Conservation (phyloP, 1,140 invertebrate genomes). For the Drosophila erecta region DNA sequence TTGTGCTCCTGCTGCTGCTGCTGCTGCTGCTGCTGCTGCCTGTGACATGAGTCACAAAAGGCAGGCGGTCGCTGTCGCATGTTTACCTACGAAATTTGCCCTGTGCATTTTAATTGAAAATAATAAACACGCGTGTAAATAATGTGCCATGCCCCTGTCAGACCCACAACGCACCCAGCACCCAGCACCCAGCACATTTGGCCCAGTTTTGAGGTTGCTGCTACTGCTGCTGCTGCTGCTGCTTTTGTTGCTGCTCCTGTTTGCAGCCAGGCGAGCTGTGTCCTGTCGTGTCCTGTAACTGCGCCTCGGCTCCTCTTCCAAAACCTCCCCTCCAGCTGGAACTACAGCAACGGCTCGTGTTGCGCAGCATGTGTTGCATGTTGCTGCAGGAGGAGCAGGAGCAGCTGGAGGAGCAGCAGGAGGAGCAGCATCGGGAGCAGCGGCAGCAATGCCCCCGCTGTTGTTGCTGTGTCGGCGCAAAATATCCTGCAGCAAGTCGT, state of each 20-base stretch:
- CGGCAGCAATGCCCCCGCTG: conserved; percentile 14
- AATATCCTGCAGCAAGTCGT: conserved; percentile 75
- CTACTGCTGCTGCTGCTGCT: conserved; percentile 14
- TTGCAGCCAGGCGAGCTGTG: conserved; percentile 43
- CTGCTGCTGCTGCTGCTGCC: conserved; percentile 27
- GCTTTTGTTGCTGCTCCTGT: conserved; percentile 11
- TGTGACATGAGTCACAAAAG: conserved; percentile 52
- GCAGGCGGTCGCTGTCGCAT: conserved; percentile 22
- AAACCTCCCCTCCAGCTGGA: conserved; percentile 50
- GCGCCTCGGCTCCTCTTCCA: conserved; percentile 26
- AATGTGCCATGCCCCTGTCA: conserved; percentile 68
- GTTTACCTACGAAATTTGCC: conserved; percentile 71
- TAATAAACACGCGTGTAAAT: conserved; percentile 81
- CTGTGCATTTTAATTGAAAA: conserved; percentile 77
- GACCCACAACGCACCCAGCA: conserved; percentile 23
- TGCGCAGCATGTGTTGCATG: conserved; percentile 81
- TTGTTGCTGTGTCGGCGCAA: conserved; percentile 65
- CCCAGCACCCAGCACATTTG: conserved; percentile 23
- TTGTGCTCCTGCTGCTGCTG: conserved; percentile 31
- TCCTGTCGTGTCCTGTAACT: conserved; percentile 42
- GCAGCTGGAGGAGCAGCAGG: conserved; percentile 10
- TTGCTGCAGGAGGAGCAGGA: conserved; percentile 50
- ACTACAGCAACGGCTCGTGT: conserved; percentile 59
- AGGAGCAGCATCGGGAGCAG: conserved; percentile 7
- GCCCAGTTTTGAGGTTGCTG: conserved; percentile 59